phyloP scores from a whole-genome alignment of 2,888 invertebrate species.

The Leucozona laternaria region DNA sequence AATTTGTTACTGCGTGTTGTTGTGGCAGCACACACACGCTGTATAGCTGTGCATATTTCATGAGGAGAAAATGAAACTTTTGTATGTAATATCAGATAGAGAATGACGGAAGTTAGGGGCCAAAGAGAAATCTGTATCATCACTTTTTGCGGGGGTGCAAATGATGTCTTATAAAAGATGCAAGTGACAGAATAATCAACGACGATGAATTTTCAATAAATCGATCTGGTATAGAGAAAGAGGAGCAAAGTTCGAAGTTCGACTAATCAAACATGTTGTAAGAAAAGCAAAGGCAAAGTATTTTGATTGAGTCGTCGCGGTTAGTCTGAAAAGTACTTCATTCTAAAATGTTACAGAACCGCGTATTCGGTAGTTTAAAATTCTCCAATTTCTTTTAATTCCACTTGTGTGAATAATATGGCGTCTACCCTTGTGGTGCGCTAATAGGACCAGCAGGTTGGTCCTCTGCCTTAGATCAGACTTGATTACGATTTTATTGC shows the following conservation, averaged over 20 bases:
- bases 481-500: no score
- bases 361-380: no score
- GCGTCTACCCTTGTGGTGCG: no score
- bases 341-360: no score
- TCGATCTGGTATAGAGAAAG: background rate
- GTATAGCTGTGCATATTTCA: constrained; percentile 68
- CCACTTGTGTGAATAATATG: no score
- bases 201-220: background rate
- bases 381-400: no score
- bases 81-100: background rate
- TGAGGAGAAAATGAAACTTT: constrained; percentile 64
- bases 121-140: constrained; percentile 54
- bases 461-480: no score
- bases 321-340: no score
- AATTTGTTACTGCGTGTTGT: constrained; percentile 46
- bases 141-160: constrained; percentile 31
- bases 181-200: constrained; percentile 39
- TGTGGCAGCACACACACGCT: constrained; percentile 34
- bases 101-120: background rate
- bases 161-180: constrained; percentile 72
- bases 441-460: no score
- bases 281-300: no score
- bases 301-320: no score
- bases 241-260: background rate
- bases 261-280: background rate